Evolutionary conservation across 1,140 invertebrate genomes (phyloP).

Genomic region (Chelonus insularis): DNA sequence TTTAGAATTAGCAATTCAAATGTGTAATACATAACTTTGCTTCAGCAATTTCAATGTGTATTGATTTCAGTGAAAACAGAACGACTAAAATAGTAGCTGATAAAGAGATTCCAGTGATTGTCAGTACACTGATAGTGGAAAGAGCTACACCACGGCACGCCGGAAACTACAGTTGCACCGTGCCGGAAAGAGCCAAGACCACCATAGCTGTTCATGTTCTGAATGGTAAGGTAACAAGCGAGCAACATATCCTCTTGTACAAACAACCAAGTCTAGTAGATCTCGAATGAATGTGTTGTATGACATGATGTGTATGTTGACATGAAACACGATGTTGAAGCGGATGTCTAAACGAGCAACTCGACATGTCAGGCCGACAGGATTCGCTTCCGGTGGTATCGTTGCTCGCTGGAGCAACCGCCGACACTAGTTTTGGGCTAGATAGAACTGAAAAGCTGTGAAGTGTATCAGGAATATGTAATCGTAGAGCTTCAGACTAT

Average conservation of each 20-base stretch:
- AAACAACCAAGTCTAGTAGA: background rate
- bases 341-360: slow-evolving; percentile 8
- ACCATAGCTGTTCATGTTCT: slow-evolving; percentile 60
- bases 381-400: slow-evolving; percentile 1
- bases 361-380: slow-evolving; percentile 3
- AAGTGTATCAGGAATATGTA: no score
- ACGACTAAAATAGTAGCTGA: slow-evolving; percentile 59
- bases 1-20: no score
- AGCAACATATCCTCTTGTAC: background rate
- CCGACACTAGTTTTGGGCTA: background rate
- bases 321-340: background rate
- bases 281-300: background rate
- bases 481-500: no score
- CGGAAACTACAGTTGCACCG: slow-evolving; percentile 65
- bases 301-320: slow-evolving; percentile 2
- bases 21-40: no score
- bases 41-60: background rate
- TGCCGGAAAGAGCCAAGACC: slow-evolving; percentile 57
- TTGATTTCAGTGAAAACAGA: slow-evolving; percentile 56
- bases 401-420: background rate
- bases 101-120: slow-evolving; percentile 58
- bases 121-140: slow-evolving; percentile 63
- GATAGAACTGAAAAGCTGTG: background rate
- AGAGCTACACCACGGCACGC: slow-evolving; percentile 62
- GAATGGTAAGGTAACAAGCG: slow-evolving; percentile 52